Evolutionary conservation across 2,888 invertebrate genomes (phyloP).

Genomic region (Orthosia gothica): DNA sequence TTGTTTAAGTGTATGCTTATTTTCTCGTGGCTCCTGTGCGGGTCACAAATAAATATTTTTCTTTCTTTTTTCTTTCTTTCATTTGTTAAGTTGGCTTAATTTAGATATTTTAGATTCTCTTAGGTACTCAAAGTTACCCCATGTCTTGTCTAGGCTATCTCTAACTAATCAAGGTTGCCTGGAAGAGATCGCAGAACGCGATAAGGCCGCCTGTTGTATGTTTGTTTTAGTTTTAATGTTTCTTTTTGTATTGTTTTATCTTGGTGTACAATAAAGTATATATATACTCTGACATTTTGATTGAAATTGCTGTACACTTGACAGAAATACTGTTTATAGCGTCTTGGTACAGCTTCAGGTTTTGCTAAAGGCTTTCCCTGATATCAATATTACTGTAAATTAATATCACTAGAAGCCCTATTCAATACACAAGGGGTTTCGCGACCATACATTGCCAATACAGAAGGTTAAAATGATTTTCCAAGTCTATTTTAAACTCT

Average conservation of each 20-base stretch:
- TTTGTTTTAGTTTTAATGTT: too few relatives aligned
- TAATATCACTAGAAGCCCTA: slow-evolving; percentile 52
- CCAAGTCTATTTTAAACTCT: slow-evolving; percentile 49
- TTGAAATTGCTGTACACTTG: background rate
- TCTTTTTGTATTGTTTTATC: too few relatives aligned
- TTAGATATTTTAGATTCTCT: background rate
- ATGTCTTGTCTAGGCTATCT: too few relatives aligned
- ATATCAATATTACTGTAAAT: slow-evolving; percentile 57
- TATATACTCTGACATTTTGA: background rate
- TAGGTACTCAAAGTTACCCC: too few relatives aligned
- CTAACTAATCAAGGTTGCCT: too few relatives aligned
- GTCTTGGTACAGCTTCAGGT: background rate
- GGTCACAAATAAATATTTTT: too few relatives aligned
- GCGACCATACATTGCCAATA: slow-evolving; percentile 41
- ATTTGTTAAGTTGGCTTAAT: background rate
- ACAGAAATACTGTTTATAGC: background rate
- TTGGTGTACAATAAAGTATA: too few relatives aligned
- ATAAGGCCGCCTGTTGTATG: too few relatives aligned
- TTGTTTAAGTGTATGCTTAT: too few relatives aligned
- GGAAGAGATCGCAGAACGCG: too few relatives aligned
- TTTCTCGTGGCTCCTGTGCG: too few relatives aligned
- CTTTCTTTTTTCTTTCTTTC: too few relatives aligned
- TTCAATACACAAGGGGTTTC: slow-evolving; percentile 32
- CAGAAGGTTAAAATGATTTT: slow-evolving; percentile 39
- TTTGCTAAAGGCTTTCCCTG: slow-evolving; percentile 14